These are phyloP conservation scores for Falco punctatus DNA, from an alignment of 2,113 vertebrate species.

Conservation along the genomic window DNA sequence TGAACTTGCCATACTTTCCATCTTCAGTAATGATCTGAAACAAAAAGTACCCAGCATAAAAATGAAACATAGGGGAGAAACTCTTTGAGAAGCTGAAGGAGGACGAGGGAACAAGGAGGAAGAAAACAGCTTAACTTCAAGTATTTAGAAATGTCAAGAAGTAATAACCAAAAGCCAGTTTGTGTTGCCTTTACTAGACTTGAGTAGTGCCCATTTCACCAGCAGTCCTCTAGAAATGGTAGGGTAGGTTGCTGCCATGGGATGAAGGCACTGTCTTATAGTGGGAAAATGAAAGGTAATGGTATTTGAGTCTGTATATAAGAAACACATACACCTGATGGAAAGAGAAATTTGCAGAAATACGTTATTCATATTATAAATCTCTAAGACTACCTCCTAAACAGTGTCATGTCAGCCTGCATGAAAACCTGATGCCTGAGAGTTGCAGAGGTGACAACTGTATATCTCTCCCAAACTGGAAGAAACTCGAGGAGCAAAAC, in stretches of 20 bases:
- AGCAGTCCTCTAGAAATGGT: background rate
- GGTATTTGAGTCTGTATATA: background rate
- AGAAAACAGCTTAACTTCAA: background rate
- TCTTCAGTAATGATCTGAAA: slow-evolving; percentile 2
- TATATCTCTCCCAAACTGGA: background rate
- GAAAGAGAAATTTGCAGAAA: background rate
- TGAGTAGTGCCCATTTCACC: background rate
- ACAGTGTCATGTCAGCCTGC: background rate
- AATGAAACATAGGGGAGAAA: background rate
- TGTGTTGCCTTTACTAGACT: background rate
- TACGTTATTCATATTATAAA: background rate
- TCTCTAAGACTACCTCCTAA: background rate
- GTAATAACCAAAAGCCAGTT: background rate
- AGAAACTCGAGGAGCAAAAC: background rate
- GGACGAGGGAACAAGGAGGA: background rate
- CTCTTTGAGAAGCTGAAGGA: background rate
- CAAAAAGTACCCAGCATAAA: background rate
- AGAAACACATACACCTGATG: background rate
- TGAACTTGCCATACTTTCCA: background rate
- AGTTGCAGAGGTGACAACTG: background rate
- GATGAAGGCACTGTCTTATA: background rate
- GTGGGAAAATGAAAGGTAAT: background rate
- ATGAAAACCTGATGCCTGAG: background rate
- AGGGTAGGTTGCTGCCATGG: background rate
- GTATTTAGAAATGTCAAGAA: background rate